Evolutionary conservation across 2,113 vertebrate genomes (phyloP), one percentile per base, ranked within the genome.

Genomic region (Shinisaurus crocodilurus): DNA sequence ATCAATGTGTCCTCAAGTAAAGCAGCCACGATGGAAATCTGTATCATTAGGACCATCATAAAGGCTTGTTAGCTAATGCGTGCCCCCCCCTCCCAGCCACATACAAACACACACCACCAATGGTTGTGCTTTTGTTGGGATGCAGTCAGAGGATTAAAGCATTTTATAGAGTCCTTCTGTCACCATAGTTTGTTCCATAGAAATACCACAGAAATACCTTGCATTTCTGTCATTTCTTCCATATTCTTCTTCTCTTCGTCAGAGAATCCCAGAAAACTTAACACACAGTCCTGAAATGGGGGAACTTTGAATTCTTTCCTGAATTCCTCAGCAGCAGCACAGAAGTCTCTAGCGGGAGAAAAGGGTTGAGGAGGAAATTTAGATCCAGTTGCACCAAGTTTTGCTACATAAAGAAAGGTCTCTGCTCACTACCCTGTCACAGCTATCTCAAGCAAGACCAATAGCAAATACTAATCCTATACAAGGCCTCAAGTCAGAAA

Each of bases 181-280:
- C 18, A 3, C 67, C 54, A 72, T 13, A n/a, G 70, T 13, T 25
- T 20, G n/a, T 89, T 27, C 18, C 69, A 76, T 32, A 89, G n/a
- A n/a, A n/a, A n/a, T n/a, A n/a, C n/a, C n/a, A n/a, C n/a, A n/a
- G n/a, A n/a, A n/a, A n/a, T 91, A 99, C 99, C 99, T 90, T 99
- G 99, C 98, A 99, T 99, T 92, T 98, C 96, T 84, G 99, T 99
- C 97, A 99, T 98, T 96, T 99, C 98, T 97, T 99, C 98, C 99
- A 99, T 99, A 95, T 97, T 99, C 83, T 95, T 95, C 96, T 97
- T 98, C 32, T 99, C 99, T 91, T 99, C 99, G 79, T 99, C 98
- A 45, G 98, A 99, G 95, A 99, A 99, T 45, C 99, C 99, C 95
- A 98, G 90, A 94, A 99, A 99, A 96, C 98, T 99, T 90, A 99